Conservation (phyloP, 92 coral and sea anemone genomes). For the Actinernus sp. region DNA sequence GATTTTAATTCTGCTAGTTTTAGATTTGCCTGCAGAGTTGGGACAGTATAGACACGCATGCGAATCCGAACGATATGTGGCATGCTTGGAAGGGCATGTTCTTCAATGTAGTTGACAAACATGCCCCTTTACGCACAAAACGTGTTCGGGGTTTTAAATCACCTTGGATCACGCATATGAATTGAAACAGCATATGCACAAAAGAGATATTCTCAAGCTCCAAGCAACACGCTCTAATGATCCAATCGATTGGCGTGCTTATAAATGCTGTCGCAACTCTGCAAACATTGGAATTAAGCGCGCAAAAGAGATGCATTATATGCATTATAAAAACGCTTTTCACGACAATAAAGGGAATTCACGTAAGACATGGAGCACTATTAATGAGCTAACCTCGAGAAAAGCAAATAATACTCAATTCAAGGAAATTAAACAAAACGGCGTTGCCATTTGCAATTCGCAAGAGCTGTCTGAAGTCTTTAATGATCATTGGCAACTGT, state of each 20-base stretch:
- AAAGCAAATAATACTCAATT: no score
- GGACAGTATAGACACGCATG: background rate
- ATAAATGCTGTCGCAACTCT: background rate
- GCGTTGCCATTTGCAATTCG: no score
- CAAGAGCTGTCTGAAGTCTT: no score
- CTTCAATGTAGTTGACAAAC: background rate
- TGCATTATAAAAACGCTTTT: background rate
- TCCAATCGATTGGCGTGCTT: background rate
- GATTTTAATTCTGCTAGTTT: background rate
- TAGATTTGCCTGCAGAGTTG: background rate
- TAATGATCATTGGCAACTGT: no score
- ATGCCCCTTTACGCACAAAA: background rate
- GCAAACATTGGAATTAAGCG: background rate
- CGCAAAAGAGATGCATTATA: background rate
- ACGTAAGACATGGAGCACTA: background rate
- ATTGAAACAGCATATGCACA: background rate
- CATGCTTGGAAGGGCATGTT: background rate
- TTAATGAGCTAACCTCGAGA: no score
- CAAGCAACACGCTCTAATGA: background rate
- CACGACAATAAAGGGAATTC: background rate
- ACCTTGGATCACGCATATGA: background rate
- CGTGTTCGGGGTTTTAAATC: background rate
- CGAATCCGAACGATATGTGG: background rate
- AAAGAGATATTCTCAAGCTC: background rate
- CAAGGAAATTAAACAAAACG: no score